Base-by-base conservation (phyloP, 2,113 vertebrate genomes). In the Odontesthes bonariensis region DNA sequence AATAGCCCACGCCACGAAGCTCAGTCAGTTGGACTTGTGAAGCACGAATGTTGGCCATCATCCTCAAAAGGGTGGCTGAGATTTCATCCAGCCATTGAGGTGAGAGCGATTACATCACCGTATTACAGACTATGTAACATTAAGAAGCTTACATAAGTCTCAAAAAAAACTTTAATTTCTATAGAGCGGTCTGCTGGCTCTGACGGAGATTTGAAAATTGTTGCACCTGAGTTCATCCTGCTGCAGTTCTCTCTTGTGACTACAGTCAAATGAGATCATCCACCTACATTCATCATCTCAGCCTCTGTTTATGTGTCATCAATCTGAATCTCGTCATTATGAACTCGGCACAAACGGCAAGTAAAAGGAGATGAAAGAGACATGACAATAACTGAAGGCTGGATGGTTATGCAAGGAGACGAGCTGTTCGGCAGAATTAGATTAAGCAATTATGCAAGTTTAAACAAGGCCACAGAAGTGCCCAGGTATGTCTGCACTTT, bases 321-420 rank as follows among this genome's bases (percentile, higher is more conserved):
- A 62, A 22, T 60, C 68, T 23, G 63, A 52, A 11, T 46, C 33
- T 32, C 55, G 66, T 81, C 67, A 75, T 79, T 68, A 72, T 79
- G 66, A 85, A 54, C 69, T 82, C 61, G 32, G 17, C 22, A 38
- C 23, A 76, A 73, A 73, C 42, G 73, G 61, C 49, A 69, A 66
- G 71, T 52, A 51, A 72, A 70, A 38, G 57, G 57, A 75, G 65
- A 62, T 71, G 65, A 85, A 64, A 66, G 73, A 51, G 42, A 19
- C 31, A 12, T 16, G 12, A 22, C 57, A 22, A n/a, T 35, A 49
- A 69, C 68, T 3, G 46, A 65, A 59, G 52, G 58, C 53, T 72
- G 64, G 77, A 73, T 70, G 69, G 61, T 69, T 59, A 77, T 60
- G 58, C 0, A 6, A 57, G 40, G 53, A 73, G 75, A 79, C 33